Base-by-base conservation (phyloP, 2,797 vertebrate genomes). In the Melopsittacus undulatus region DNA sequence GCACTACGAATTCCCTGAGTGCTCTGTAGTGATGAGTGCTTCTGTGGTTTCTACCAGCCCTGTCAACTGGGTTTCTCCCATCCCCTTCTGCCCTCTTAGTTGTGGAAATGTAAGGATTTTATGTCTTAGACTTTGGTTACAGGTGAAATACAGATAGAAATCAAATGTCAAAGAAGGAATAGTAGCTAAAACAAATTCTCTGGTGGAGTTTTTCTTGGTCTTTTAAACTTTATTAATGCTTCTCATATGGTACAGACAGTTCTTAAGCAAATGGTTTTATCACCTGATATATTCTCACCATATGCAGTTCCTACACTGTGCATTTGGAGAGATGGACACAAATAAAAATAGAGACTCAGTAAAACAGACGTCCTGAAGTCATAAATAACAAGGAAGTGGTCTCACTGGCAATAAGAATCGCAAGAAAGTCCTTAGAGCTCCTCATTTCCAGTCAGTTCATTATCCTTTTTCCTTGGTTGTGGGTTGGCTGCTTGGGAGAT, bases 301-400 rank as follows among this genome's bases (percentile, higher is more conserved):
- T 91, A 79, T 81, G 86, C 49, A 89, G 78, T 61, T 94, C 86
- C 89, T 89, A 46, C 81, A 73, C 46, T n/a, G 26, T 70, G 62
- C 32, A 24, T 26, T 85, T 69, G 59, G 49, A 81, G 68, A 75
- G 75, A 91, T 36, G 89, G 92, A 91, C 94, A 94, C 43, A 95
- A 92, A 93, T 83, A 86, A 84, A 95, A 93, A 94, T 83, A 70
- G 62, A 94, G 42, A 59, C 73, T 86, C 46, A 48, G 66, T 46
- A 80, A 96, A 73, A 72, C 62, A 94, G 82, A 89, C 92, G 57
- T 96, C 82, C 94, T 86, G 77, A 91, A 94, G 63, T 90, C 76
- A 77, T 73, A 93, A 93, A 92, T 94, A 93, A 94, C 83, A 90
- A 84, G 70, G 83, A 82, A 95, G 17, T 63, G 54, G 89, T 95